Evolutionary conservation across 2,888 invertebrate species (phyloP).

Genomic region (Stenurella melanura): DNA sequence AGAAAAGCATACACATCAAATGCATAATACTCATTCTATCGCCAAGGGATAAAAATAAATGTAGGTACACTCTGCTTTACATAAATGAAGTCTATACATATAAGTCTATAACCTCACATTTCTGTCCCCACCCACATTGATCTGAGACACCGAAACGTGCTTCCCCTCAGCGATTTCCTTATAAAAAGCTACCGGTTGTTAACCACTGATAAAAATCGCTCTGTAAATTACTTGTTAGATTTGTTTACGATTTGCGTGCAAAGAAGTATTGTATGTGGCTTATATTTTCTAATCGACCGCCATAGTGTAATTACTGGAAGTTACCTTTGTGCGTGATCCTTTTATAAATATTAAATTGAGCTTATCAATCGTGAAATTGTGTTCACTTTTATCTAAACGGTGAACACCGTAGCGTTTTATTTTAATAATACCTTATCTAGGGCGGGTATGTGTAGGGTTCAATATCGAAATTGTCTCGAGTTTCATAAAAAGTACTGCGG

Average conservation of each 20-base stretch:
- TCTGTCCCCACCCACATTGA: neutral
- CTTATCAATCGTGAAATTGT: conserved; percentile 32
- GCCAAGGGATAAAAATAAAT: too few relatives aligned
- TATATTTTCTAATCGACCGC: conserved; percentile 25
- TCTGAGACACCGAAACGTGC: neutral
- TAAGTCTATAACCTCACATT: neutral
- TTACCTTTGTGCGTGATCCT: conserved; percentile 37
- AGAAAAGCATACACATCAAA: too few relatives aligned
- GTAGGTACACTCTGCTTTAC: too few relatives aligned
- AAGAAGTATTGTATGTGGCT: conserved; percentile 51
- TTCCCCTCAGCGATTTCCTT: neutral
- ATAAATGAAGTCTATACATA: too few relatives aligned
- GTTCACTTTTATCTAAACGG: conserved; percentile 28
- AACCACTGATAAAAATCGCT: conserved; percentile 52
- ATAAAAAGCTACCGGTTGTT: conserved; percentile 44
- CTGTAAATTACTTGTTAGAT: conserved; percentile 56
- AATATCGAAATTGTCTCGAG: neutral
- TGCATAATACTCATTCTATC: too few relatives aligned
- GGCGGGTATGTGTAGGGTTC: neutral
- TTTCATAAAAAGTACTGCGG: neutral
- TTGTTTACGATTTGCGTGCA: conserved; percentile 58
- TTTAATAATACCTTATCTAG: conserved; percentile 5
- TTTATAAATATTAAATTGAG: conserved; percentile 37
- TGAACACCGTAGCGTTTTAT: neutral
- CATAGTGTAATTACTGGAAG: conserved; percentile 35